Conservation (phyloP, 2,113 vertebrate genomes). For the Melanostigma gelatinosum region DNA sequence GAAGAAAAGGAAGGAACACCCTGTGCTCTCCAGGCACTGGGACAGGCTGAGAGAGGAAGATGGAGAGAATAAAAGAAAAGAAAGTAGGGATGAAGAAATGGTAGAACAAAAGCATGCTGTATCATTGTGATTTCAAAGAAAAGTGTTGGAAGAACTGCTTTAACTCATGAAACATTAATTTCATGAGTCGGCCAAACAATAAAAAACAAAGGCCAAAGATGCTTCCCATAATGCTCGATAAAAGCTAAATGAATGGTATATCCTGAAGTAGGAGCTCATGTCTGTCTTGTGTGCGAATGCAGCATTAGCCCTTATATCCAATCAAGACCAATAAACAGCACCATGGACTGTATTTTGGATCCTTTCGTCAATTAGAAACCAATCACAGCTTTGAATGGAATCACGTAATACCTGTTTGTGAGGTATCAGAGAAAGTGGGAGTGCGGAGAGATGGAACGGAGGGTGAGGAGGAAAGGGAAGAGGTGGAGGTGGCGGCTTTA, state of each 20-base stretch:
- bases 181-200: too few species aligned
- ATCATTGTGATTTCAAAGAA: neutral
- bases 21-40: slow-evolving; percentile 46
- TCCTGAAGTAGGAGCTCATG: neutral
- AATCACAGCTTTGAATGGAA: neutral
- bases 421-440: slow-evolving; percentile 31
- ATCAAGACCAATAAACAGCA: neutral
- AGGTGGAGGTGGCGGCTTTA: slow-evolving; percentile 35
- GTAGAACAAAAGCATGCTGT: neutral
- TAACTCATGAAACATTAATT: neutral
- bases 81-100: accelerated
- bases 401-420: slow-evolving; percentile 64
- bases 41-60: slow-evolving; percentile 43
- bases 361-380: neutral
- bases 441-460: slow-evolving; percentile 39
- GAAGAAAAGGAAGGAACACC: slow-evolving; percentile 45
- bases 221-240: neutral
- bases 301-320: neutral
- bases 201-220: too few species aligned
- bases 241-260: neutral
- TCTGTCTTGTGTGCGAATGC: neutral
- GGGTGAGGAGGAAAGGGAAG: slow-evolving; percentile 35
- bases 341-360: neutral
- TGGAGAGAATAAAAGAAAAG: neutral
- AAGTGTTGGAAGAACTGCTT: too few species aligned